Evolutionary conservation across 2,797 vertebrate genomes (phyloP).

Genomic region (Esox lucius): DNA sequence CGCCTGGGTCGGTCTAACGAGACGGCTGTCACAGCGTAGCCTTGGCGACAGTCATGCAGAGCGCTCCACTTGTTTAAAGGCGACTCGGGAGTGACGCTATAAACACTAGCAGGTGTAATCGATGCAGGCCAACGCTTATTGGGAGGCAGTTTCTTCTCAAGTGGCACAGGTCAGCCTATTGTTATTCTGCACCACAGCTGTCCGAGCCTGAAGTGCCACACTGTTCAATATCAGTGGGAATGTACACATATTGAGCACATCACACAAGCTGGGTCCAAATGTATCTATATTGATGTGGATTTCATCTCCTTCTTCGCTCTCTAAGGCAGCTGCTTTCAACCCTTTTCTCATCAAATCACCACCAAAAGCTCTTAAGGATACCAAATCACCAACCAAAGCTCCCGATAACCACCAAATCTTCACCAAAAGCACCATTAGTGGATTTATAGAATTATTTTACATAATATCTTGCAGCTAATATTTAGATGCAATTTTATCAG

Average conservation of each 20-base stretch:
- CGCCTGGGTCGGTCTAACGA: background rate
- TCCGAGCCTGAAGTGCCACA: conserved; percentile 48
- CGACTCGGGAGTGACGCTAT: conserved; percentile 42
- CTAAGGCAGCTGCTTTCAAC: background rate
- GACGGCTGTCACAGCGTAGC: conserved; percentile 18
- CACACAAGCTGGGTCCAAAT: conserved; percentile 4
- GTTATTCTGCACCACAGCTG: conserved; percentile 54
- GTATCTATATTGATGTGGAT: background rate
- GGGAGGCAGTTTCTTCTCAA: conserved; percentile 58
- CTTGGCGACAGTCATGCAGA: conserved; percentile 26
- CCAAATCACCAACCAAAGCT: no score
- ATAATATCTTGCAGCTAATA: no score
- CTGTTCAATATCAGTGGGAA: conserved; percentile 58
- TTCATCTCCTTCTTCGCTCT: background rate
- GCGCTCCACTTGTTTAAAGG: conserved; percentile 35
- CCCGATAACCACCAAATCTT: no score
- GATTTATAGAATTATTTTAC: no score
- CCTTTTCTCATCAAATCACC: no score
- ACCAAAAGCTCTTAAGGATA: no score
- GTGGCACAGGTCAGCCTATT: conserved; percentile 59
- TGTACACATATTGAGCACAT: conserved; percentile 61
- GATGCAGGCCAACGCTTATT: conserved; percentile 52
- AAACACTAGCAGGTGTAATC: conserved; percentile 58
- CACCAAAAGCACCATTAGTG: no score
- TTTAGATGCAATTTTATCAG: no score